A percentile compares a stretch with the other conserved stretches of the same genome.
These are phyloP conservation scores for Rhyacichthys aspro DNA, from an alignment of 2,797 vertebrate species.

Conservation along the genomic window DNA sequence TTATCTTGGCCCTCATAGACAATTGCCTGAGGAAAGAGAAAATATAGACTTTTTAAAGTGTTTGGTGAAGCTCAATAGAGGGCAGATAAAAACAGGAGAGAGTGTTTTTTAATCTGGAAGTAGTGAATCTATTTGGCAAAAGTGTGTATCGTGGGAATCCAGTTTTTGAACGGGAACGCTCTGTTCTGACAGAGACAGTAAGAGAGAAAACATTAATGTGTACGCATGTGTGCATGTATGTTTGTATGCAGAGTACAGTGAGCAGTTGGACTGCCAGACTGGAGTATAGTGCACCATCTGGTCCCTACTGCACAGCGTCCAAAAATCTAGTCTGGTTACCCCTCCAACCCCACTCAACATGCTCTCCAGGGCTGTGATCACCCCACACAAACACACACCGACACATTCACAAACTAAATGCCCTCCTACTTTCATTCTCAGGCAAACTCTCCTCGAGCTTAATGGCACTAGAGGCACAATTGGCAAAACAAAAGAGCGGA, in stretches of 20 bases:
- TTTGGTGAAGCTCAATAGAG: slow-evolving; percentile 26
- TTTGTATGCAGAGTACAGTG: slow-evolving; percentile 72
- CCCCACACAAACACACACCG: slow-evolving; percentile 49
- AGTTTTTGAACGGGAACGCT: slow-evolving; percentile 70
- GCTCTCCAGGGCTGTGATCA: slow-evolving; percentile 77
- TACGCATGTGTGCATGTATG: slow-evolving; percentile 51
- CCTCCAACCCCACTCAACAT: slow-evolving; percentile 77
- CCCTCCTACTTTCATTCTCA: slow-evolving; percentile 66
- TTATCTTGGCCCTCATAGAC: slow-evolving; percentile 97
- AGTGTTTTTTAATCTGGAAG: slow-evolving; percentile 64
- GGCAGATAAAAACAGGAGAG: slow-evolving; percentile 45
- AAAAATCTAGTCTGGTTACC: slow-evolving; percentile 95
- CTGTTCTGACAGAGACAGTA: slow-evolving; percentile 71
- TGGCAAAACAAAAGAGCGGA: slow-evolving; percentile 72
- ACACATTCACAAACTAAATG: slow-evolving; percentile 57
- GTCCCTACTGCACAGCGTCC: slow-evolving; percentile 90
- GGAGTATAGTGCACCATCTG: slow-evolving; percentile 96
- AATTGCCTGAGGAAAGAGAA: slow-evolving; percentile 83
- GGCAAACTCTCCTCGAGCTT: slow-evolving; percentile 67
- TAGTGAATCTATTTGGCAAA: slow-evolving; percentile 67
- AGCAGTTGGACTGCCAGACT: slow-evolving; percentile 98
- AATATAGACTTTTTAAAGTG: slow-evolving; percentile 12
- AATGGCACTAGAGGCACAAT: slow-evolving; percentile 69
- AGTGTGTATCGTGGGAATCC: slow-evolving; percentile 73
- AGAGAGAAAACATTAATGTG: slow-evolving; percentile 50